Conservation (phyloP, 37 sponge, comb jelly and placozoan species). For the Halisarca cf. caerulea region DNA sequence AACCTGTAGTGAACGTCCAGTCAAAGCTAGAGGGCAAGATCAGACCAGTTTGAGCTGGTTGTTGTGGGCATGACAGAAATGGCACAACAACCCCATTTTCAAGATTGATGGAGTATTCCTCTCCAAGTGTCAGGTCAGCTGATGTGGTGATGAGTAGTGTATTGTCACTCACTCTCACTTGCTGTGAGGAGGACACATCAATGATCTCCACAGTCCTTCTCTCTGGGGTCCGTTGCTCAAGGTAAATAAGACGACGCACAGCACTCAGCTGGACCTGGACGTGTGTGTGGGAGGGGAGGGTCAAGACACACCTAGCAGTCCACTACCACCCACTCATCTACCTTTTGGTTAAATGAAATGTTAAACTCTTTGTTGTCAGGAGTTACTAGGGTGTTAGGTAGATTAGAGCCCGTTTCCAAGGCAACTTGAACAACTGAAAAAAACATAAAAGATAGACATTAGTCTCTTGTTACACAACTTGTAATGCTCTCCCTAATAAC, state of each 20-base stretch:
- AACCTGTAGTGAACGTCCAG: conserved; percentile 15
- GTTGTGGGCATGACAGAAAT: conserved; percentile 4
- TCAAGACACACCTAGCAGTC: too few species aligned
- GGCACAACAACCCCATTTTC: conserved; percentile 1
- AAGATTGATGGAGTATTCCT: background rate
- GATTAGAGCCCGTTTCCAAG: background rate
- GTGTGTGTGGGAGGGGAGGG: too few species aligned
- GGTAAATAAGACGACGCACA: background rate
- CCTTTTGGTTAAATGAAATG: conserved; percentile 11
- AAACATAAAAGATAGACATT: background rate
- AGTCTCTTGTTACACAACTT: background rate
- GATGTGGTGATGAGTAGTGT: background rate
- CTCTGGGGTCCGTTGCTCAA: background rate
- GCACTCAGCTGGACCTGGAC: conserved; percentile 29
- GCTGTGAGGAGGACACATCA: conserved; percentile 13
- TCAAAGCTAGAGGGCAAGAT: background rate
- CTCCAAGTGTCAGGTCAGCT: background rate
- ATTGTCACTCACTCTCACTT: background rate
- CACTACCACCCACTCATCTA: background rate
- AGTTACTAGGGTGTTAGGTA: background rate
- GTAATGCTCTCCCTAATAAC: background rate
- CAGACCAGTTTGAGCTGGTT: conserved; percentile 15
- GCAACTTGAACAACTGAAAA: background rate
- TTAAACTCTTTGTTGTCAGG: conserved; percentile 13
- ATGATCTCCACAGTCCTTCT: background rate